Evolutionary conservation across 2,888 invertebrate species (phyloP).

Genomic region (Colostygia pectinataria): DNA sequence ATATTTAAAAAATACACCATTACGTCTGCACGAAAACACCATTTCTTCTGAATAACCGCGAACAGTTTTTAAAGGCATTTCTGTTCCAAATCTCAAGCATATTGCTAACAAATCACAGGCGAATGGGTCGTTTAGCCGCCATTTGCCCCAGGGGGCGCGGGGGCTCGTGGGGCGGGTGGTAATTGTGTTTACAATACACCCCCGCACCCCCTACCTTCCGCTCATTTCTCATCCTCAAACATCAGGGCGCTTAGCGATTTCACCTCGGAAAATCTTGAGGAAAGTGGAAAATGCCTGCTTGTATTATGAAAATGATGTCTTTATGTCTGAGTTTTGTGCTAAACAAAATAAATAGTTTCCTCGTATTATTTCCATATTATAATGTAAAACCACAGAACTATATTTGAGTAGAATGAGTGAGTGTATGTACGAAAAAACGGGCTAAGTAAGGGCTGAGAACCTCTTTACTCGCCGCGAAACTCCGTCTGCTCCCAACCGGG

Average conservation of each 20-base stretch:
- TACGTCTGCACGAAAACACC: conserved; percentile 41
- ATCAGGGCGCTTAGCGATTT: conserved; percentile 72
- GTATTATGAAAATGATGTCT: conserved; percentile 36
- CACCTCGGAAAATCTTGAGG: conserved; percentile 65
- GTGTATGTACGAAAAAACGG: too few species aligned
- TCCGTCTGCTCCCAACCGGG: too few species aligned
- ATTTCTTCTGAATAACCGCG: conserved; percentile 45
- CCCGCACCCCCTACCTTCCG: conserved; percentile 56
- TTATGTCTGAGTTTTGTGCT: conserved; percentile 8
- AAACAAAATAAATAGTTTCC: background rate
- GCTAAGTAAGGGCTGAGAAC: too few species aligned
- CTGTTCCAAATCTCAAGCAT: conserved; percentile 77
- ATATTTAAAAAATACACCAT: too few species aligned
- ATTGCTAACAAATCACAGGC: conserved; percentile 81
- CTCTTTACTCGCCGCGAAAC: too few species aligned
- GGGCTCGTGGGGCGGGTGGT: conserved; percentile 56
- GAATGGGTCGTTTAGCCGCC: conserved; percentile 81
- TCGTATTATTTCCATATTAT: background rate
- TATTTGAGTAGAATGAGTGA: too few species aligned
- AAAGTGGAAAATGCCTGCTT: conserved; percentile 53
- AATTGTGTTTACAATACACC: conserved; percentile 75
- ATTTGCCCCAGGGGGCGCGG: conserved; percentile 62
- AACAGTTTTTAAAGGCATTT: conserved; percentile 66
- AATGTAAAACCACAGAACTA: too few species aligned
- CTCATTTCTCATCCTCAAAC: conserved; percentile 75